Evolutionary conservation across 2,113 vertebrate species (phyloP).

Genomic region (Pongo pygmaeus): DNA sequence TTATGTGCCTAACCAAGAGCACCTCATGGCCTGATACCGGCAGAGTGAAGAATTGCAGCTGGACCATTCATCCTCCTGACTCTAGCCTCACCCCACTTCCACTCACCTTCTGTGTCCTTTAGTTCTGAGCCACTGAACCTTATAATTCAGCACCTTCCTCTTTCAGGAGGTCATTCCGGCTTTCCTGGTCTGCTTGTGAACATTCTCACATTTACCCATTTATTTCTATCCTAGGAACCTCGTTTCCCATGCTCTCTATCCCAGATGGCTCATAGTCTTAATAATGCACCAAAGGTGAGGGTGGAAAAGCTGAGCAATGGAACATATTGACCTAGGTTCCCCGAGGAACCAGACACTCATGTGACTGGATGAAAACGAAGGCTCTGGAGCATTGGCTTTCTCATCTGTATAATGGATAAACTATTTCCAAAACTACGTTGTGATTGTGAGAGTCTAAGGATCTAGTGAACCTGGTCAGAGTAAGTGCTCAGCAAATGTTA

Average conservation of each 20-base stretch:
- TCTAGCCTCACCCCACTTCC: no score
- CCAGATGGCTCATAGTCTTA: no score
- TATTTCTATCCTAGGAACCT: background rate
- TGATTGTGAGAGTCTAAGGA: no score
- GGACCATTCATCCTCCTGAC: no score
- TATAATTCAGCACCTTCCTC: background rate
- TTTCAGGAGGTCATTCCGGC: background rate
- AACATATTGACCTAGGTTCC: background rate
- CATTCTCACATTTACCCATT: background rate
- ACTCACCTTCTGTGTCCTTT: background rate
- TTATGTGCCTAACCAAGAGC: no score
- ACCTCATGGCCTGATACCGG: background rate
- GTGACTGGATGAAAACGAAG: background rate
- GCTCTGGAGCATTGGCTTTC: background rate
- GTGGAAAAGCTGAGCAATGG: background rate
- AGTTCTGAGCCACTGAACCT: background rate
- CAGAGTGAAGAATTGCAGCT: background rate
- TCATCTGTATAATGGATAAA: background rate
- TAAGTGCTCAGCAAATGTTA: background rate
- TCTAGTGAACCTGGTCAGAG: background rate
- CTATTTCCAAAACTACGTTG: background rate
- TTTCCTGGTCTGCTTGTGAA: background rate
- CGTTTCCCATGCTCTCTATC: accelerated
- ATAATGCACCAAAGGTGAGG: background rate
- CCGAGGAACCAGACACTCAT: background rate